Percentiles rank a stretch among this genome's conserved stretches.
Evolutionary conservation across 2,113 vertebrate species (phyloP).

Genomic region (Myrmecobius fasciatus): DNA sequence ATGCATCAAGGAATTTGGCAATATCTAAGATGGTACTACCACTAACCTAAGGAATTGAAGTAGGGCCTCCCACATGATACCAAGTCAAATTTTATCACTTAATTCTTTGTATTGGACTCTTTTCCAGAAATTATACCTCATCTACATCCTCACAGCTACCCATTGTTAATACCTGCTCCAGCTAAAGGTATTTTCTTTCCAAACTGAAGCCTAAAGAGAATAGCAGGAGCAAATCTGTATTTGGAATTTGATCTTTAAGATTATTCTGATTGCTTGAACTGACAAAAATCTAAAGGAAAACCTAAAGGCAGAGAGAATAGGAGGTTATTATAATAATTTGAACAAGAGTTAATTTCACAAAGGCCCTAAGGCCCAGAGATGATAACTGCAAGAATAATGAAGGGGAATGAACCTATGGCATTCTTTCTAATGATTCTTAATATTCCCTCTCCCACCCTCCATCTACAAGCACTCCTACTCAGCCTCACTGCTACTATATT

Average conservation of each 20-base stretch:
- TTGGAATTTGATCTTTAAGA: neutral
- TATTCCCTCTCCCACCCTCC: neutral
- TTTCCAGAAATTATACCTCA: neutral
- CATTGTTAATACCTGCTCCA: neutral
- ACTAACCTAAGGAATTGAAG: neutral
- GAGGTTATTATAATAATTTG: neutral
- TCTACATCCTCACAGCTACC: neutral
- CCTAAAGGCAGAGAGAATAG: neutral
- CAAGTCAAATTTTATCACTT: neutral
- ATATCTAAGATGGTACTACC: neutral
- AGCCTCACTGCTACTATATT: neutral
- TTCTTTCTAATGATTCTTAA: conserved; percentile 1
- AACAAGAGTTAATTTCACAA: neutral
- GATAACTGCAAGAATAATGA: neutral
- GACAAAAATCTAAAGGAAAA: neutral
- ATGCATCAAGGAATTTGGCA: neutral
- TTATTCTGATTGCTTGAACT: neutral
- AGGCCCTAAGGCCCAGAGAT: neutral
- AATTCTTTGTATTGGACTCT: neutral
- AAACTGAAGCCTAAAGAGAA: neutral
- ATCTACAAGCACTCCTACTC: neutral
- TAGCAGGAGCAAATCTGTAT: neutral
- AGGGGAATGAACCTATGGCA: neutral
- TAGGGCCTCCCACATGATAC: neutral
- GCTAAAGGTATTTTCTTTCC: neutral